A percentile compares a stretch with the other conserved stretches of the same genome.
These are phyloP conservation scores for Chiloscyllium punctatum DNA, from an alignment of 2,797 vertebrate species.

Conservation along the genomic window DNA sequence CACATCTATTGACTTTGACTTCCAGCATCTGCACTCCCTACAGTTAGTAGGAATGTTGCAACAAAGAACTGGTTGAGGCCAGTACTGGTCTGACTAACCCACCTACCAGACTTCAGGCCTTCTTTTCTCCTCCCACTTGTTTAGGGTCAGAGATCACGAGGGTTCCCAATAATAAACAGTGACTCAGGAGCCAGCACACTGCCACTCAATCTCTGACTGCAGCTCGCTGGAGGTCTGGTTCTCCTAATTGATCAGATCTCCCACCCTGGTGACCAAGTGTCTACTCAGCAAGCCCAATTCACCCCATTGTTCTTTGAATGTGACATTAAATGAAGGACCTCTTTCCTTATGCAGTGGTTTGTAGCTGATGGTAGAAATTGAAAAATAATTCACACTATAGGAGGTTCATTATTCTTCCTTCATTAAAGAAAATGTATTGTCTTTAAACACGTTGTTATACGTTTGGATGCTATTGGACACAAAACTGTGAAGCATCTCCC, in stretches of 20 bases:
- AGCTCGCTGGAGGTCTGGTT: neutral
- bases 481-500: neutral
- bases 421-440: neutral
- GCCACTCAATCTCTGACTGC: neutral
- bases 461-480: neutral
- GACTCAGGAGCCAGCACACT: neutral
- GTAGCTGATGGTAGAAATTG: neutral
- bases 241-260: neutral
- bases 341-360: neutral
- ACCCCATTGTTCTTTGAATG: neutral
- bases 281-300: neutral
- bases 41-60: neutral
- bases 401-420: neutral
- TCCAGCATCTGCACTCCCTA: no score
- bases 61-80: neutral
- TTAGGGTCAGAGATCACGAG: neutral
- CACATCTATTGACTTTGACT: no score
- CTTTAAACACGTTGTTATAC: neutral
- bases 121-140: no score
- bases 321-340: neutral
- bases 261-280: neutral
- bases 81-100: neutral
- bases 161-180: neutral
- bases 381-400: neutral
- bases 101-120: neutral